Conservation (phyloP, 2,113 vertebrate genomes). For the Bubo scandiacus region DNA sequence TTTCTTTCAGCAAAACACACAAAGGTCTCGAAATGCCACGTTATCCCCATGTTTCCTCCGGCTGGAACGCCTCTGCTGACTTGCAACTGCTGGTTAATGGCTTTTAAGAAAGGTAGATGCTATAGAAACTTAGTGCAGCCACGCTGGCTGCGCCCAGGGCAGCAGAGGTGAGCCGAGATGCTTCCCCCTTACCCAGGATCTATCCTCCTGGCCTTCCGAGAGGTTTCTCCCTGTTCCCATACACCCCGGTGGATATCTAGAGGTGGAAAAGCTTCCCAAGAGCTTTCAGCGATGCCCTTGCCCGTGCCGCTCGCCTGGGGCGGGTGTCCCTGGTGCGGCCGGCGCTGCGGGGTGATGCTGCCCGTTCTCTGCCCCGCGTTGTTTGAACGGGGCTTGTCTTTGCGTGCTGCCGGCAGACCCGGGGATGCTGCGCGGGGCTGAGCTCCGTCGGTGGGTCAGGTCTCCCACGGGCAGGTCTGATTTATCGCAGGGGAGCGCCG, state of each 20-base stretch:
- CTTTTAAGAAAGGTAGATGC: not conserved
- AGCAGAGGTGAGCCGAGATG: not conserved
- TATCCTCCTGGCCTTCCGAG: not conserved
- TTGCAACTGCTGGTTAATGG: not conserved
- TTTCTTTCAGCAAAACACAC: not conserved
- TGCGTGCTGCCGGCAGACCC: not conserved
- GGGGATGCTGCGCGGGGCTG: not conserved
- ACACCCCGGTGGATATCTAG: rapidly evolving
- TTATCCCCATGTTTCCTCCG: not conserved
- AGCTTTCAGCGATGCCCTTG: not conserved
- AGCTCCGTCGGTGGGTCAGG: not conserved
- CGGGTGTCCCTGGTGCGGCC: not conserved
- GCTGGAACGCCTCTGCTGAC: not conserved
- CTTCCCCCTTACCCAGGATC: not conserved
- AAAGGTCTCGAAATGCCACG: constrained; percentile 36
- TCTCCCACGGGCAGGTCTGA: not conserved
- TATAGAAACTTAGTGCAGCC: not conserved
- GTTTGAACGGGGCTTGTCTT: not conserved
- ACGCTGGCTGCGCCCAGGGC: not conserved
- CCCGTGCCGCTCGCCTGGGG: not conserved
- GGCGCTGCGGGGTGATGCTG: not conserved
- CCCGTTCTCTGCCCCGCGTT: not conserved
- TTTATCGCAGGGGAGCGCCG: not conserved
- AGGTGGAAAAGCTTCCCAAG: not conserved
- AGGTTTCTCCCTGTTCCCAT: not conserved